Evolutionary conservation across 30 jellyfish, hydroid and myxozoan genomes (phyloP), one percentile per base, ranked within the genome.

Genomic region (Rhopilema esculentum): DNA sequence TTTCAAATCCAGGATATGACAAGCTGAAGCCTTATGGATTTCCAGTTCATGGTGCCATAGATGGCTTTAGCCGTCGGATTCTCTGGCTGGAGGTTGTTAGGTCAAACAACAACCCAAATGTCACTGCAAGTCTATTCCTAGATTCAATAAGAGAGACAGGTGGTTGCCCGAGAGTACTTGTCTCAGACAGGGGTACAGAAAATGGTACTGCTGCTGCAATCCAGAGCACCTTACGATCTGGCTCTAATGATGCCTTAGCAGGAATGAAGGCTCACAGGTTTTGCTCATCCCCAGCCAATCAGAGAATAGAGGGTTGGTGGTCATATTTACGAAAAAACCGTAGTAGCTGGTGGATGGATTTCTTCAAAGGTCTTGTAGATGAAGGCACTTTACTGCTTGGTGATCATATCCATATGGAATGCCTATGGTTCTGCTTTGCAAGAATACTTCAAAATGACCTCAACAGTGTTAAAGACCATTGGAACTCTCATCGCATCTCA

Each of bases 251-350:
- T 65, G 28, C 64, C 65, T 27, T 71, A 1, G 75, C 72, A 18
- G 75, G 75, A 24, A 76, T 76, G 48, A 23, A 53, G 32, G 78
- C 87, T 20, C 87, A 76, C 51, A 33, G 87, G 30, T 65, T 28
- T 63, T 65, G 82, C 28, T 28, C 90, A 6, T 80, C 90, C 22
- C 82, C n/a, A n/a, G n/a, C n/a, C n/a, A n/a, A n/a, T n/a, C n/a
- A n/a, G n/a, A n/a, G 97, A 66, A 90, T 81, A 69, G 87, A 90
- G 71, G 91, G 94, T 66, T 90, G 20, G 63, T 90, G 97, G 94
- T 90, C 93, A 25, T 69, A 79, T 50, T 75, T 89, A 70, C 75
- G 25, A 63, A 72, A 85, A 73, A 91, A 80, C 63, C 29, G 94
- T 57, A 82, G 73, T 25, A 94, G 97, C 33, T 90, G 94, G 97